These are phyloP conservation scores for Sebastes goodei DNA, from an alignment of 2,797 vertebrate genomes.

Conservation along the genomic window DNA sequence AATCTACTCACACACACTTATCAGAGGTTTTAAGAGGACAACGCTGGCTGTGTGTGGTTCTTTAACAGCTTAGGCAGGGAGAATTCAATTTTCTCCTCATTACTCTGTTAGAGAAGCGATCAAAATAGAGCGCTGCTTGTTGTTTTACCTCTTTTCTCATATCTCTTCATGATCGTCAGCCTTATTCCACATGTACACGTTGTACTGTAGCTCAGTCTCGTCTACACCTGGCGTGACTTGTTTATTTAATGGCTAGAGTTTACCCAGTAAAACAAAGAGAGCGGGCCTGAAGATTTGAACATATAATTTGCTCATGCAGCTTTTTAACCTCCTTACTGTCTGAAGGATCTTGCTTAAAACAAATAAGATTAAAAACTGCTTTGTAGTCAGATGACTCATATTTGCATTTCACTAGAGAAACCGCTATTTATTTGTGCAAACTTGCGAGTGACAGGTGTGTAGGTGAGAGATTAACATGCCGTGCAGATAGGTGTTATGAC, in stretches of 20 bases:
- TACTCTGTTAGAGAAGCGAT: constrained; percentile 1
- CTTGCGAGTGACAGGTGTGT: not conserved
- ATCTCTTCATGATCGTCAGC: not conserved
- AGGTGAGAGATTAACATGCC: not conserved
- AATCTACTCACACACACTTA: not conserved
- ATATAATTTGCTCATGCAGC: not conserved
- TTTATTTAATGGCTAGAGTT: not conserved
- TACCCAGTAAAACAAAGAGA: not conserved
- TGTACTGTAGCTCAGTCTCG: not conserved
- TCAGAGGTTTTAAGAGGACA: not conserved
- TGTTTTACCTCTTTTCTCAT: not conserved
- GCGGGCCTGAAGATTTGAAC: not conserved
- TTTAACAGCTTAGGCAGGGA: not conserved
- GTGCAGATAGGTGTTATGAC: not conserved
- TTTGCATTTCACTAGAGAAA: constrained; percentile 17
- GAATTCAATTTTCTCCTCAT: constrained; percentile 29
- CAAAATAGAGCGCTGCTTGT: not conserved
- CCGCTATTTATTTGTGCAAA: not conserved
- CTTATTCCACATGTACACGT: not conserved
- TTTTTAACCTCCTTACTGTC: not conserved
- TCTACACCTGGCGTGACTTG: not conserved
- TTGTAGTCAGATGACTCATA: not conserved
- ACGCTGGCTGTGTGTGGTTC: constrained; percentile 8
- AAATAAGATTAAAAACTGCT: not conserved
- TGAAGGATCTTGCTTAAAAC: not conserved